Evolutionary conservation across 2,113 vertebrate genomes (phyloP), one percentile per base, ranked within the genome.

Genomic region (Tragelaphus imberbis): DNA sequence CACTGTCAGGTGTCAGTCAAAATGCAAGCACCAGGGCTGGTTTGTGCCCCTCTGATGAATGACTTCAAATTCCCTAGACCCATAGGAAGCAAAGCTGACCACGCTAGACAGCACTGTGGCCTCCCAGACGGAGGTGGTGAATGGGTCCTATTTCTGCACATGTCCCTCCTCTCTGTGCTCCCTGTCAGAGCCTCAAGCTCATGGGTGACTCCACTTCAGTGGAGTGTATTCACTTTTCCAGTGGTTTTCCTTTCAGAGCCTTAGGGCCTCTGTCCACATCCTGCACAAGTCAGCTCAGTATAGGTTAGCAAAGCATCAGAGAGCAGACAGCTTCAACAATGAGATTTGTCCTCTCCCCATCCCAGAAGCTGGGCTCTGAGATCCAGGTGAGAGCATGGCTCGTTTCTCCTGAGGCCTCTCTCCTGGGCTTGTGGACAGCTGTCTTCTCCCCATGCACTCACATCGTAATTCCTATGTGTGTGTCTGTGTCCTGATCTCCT

Each of bases 91-190:
- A 2, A n/a, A 65, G 14, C 11, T 1, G 15, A 4, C 2, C 5
- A 25, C 16, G 0, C 27, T 14, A 7, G 17, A 13, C 0, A 0
- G 79, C 1, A 1, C 30, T 6, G 4, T 7, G 3, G 1, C 16
- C 59, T 40, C 25, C 10, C 11, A 17, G 80, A 16, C 0, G 47
- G 6, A 33, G 8, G 7, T 30, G 40, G 90, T 55, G 58, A 25
- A 19, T 80, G 10, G 0, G 27, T 0, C 28, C 1, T 21, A 1
- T 16, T 81, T 25, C 71, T 47, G n/a, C 28, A 19, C 4, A 4
- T 5, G 10, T 2, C 0, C 5, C 23, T 59, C 58, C 47, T 3
- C 6, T 25, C 28, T 58, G 68, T 12, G 27, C 30, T n/a, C 59
- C 16, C 28, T 2, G 11, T 1, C 28, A 30, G n/a, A 88, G 17